A percentile compares a stretch with the other conserved stretches of the same genome.
These are phyloP conservation scores for Zoanthus gigantus DNA, from an alignment of 92 coral and sea anemone genomes.

Conservation along the genomic window DNA sequence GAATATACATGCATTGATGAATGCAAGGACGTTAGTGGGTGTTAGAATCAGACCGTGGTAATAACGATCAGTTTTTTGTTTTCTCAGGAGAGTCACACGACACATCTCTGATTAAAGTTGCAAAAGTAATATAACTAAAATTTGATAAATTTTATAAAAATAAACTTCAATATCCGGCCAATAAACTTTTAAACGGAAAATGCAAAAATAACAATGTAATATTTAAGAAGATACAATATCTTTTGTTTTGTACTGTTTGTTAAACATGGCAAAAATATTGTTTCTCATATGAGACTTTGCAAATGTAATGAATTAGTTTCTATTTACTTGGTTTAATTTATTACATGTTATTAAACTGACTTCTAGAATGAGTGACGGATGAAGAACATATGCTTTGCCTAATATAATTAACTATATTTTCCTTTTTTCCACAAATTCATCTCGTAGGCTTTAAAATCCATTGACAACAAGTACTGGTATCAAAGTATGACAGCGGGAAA, in stretches of 20 bases:
- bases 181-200: neutral
- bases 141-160: neutral
- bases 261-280: neutral
- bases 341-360: neutral
- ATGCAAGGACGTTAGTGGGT: too few species aligned
- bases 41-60: too few species aligned
- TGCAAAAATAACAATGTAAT: neutral
- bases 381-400: neutral
- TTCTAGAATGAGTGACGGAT: neutral
- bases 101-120: neutral
- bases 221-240: neutral
- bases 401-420: neutral
- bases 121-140: neutral
- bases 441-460: neutral
- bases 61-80: too few species aligned
- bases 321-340: conserved; percentile 19
- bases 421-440: neutral
- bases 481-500: neutral
- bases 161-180: neutral
- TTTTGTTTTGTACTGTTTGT: neutral
- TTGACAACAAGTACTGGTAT: neutral
- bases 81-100: neutral
- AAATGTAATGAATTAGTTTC: neutral
- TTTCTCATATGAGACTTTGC: neutral
- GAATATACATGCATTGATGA: too few species aligned